phyloP scores from a whole-genome alignment of 2,797 vertebrate species.

The Poecilia wingei region DNA sequence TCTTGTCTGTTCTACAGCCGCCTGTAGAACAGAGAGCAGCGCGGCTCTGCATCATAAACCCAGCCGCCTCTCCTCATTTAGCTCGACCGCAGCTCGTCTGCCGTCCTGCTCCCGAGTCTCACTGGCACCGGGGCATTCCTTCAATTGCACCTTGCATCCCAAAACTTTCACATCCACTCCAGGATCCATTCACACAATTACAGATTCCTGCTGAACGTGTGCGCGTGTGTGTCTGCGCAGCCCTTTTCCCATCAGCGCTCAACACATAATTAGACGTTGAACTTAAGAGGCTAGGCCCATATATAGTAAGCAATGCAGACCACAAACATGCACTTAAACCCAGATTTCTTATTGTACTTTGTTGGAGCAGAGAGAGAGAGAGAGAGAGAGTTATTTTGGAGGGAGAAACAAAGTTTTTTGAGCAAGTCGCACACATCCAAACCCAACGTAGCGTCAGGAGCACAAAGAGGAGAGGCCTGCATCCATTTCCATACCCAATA shows the following conservation, averaged over 20 bases:
- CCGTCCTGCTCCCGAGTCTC: conserved; percentile 60
- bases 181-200: conserved; percentile 77
- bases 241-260: conserved; percentile 73
- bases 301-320: conserved; percentile 78
- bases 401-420: conserved; percentile 31
- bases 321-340: conserved; percentile 73
- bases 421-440: conserved; percentile 53
- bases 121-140: conserved; percentile 75
- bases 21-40: conserved; percentile 53
- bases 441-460: conserved; percentile 37
- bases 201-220: conserved; percentile 72
- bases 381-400: conserved; percentile 47
- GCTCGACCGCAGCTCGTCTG: conserved; percentile 68
- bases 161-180: conserved; percentile 63
- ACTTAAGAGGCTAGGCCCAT: conserved; percentile 64
- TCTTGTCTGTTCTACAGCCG: no score
- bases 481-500: conserved; percentile 56
- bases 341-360: conserved; percentile 74
- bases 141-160: conserved; percentile 69
- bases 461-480: conserved; percentile 27
- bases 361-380: conserved; percentile 38
- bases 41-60: conserved; percentile 57
- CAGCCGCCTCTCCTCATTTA: conserved; percentile 60
- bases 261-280: conserved; percentile 81
- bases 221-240: conserved; percentile 60